Conservation (phyloP, 1,140 invertebrate genomes). For the Camponotus vicinus region DNA sequence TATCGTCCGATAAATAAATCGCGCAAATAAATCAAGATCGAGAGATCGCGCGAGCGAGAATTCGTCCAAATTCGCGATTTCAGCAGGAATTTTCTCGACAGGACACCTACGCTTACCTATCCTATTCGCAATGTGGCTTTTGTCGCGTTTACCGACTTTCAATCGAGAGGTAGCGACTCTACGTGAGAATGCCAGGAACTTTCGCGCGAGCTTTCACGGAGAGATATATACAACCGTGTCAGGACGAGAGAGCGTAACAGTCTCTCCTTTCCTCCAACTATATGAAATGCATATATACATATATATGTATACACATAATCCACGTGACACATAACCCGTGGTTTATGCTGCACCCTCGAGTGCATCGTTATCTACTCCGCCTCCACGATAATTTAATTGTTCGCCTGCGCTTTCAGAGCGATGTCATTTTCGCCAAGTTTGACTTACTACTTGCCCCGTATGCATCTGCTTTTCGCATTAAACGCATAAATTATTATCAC, state of each 20-base stretch:
- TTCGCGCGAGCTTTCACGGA: not conserved
- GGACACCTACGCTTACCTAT: constrained; percentile 46
- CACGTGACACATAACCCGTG: constrained; percentile 64
- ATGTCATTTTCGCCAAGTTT: constrained; percentile 74
- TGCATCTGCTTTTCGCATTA: constrained; percentile 43
- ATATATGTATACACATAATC: constrained; percentile 70
- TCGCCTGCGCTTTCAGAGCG: constrained; percentile 61
- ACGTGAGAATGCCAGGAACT: constrained; percentile 40
- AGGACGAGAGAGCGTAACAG: not conserved
- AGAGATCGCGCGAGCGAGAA: not conserved
- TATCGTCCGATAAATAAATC: not conserved
- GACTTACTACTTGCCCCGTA: constrained; percentile 52
- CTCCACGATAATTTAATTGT: constrained; percentile 75
- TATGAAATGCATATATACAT: constrained; percentile 34
- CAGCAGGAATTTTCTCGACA: not conserved
- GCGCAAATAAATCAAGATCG: not conserved
- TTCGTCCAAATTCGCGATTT: not conserved
- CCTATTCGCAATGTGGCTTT: not conserved
- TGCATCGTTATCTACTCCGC: constrained; percentile 74
- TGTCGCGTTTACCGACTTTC: constrained; percentile 16
- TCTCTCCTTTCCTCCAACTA: constrained; percentile 30
- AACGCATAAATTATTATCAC: constrained; percentile 59
- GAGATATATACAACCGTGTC: constrained; percentile 4
- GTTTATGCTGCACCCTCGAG: constrained; percentile 74
- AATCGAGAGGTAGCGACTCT: constrained; percentile 66